These are phyloP conservation scores for Nycticorax nycticorax DNA, from an alignment of 2,113 vertebrate genomes.

Conservation along the genomic window DNA sequence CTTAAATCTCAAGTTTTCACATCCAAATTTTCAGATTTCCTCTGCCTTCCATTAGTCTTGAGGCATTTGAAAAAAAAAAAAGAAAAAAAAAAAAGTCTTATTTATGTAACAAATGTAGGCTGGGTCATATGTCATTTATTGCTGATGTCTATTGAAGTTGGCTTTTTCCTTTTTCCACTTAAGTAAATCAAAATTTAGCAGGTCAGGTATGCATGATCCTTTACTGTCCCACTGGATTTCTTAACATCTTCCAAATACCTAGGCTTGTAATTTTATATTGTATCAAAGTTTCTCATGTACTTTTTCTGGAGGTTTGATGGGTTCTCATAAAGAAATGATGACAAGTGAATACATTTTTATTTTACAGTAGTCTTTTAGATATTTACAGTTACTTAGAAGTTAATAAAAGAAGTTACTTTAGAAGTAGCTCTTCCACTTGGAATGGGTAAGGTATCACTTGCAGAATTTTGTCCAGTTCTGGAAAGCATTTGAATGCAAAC, in stretches of 20 bases:
- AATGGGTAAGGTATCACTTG: not conserved
- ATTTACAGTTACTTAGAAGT: not conserved
- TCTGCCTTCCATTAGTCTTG: not conserved
- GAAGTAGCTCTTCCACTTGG: not conserved
- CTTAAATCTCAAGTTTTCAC: not conserved
- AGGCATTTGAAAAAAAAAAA: not conserved
- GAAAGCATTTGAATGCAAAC: not conserved
- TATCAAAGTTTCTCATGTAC: not conserved
- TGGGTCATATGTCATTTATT: not conserved
- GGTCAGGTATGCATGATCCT: not conserved
- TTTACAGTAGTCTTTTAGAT: not conserved
- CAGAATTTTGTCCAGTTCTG: not conserved
- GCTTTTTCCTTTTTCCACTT: not conserved
- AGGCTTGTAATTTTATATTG: not conserved
- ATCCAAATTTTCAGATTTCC: not conserved
- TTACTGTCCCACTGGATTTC: not conserved
- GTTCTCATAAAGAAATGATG: not conserved
- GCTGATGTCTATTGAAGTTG: not conserved
- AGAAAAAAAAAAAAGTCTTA: not conserved
- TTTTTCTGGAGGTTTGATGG: not conserved
- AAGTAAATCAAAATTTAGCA: not conserved
- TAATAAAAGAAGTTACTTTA: not conserved
- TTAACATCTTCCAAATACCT: not conserved
- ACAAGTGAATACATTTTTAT: not conserved
- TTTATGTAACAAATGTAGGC: not conserved